Percentiles rank a stretch among this genome's conserved stretches.
Evolutionary conservation across 2,888 invertebrate genomes (phyloP).

Genomic region (Epinotia brunnichana): DNA sequence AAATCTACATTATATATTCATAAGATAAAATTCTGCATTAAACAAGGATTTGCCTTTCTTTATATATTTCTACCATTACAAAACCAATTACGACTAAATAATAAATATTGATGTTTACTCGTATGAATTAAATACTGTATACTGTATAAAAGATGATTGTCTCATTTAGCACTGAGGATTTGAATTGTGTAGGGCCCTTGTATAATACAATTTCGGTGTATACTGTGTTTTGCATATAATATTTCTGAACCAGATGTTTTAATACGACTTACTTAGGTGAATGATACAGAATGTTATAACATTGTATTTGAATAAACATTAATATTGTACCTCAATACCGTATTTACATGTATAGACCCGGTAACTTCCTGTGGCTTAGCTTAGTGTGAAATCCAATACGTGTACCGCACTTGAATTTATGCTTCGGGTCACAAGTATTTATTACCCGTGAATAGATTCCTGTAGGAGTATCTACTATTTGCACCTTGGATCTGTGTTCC

Average conservation of each 20-base stretch:
- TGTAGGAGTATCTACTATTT: too few relatives aligned
- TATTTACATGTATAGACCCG: constrained; percentile 1
- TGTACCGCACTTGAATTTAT: too few relatives aligned
- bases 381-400: too few relatives aligned
- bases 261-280: constrained; percentile 34
- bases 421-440: too few relatives aligned
- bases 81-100: constrained; percentile 43
- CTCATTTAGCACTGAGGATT: constrained; percentile 43
- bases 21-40: background rate
- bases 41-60: background rate
- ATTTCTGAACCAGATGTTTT: constrained; percentile 36
- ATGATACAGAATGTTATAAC: constrained; percentile 39
- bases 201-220: constrained; percentile 32
- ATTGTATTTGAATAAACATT: constrained; percentile 44
- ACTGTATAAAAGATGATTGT: constrained; percentile 31
- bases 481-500: too few relatives aligned
- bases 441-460: too few relatives aligned
- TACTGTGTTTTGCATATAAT: constrained; percentile 33
- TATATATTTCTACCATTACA: constrained; percentile 40
- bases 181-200: constrained; percentile 38
- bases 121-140: constrained; percentile 17
- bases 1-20: background rate
- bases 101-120: constrained; percentile 37
- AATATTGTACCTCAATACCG: constrained; percentile 36
- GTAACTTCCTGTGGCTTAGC: too few relatives aligned